These are phyloP conservation scores for Limnephilus marmoratus DNA, from an alignment of 2,888 invertebrate species.

Conservation along the genomic window DNA sequence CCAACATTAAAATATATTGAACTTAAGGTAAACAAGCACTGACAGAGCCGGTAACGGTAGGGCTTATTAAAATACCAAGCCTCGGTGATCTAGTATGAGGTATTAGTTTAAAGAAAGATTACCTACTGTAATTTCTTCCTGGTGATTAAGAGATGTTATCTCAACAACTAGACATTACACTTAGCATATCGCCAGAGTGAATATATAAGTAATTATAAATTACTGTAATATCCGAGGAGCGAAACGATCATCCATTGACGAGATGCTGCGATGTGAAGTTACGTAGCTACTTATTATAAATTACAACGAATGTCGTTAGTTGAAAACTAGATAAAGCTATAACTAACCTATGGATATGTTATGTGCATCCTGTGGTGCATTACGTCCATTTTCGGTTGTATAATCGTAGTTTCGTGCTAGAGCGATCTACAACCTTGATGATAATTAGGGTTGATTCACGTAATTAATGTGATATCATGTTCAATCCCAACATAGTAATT, in stretches of 20 bases:
- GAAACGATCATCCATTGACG: not conserved
- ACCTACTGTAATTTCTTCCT: slow-evolving; percentile 9
- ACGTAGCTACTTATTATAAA: not conserved
- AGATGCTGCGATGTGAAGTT: not conserved
- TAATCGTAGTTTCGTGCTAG: not conserved
- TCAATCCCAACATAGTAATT: not conserved
- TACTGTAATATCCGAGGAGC: slow-evolving; percentile 5
- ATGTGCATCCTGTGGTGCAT: not conserved
- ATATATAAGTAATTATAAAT: slow-evolving; percentile 25
- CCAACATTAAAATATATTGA: not conserved
- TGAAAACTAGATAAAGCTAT: not conserved
- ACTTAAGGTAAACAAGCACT: not conserved
- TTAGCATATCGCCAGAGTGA: slow-evolving; percentile 7
- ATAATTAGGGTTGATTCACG: not conserved
- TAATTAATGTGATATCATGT: not conserved
- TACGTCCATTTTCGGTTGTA: not conserved
- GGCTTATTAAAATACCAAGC: not conserved
- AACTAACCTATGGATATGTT: not conserved
- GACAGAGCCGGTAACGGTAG: not conserved
- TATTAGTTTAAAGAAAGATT: not conserved
- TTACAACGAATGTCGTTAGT: not conserved
- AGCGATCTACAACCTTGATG: not conserved
- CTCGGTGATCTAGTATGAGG: not conserved
- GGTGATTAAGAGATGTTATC: slow-evolving; percentile 24
- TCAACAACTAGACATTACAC: not conserved